Evolutionary conservation across 2,888 invertebrate species (phyloP), one percentile per base, ranked within the genome.

Genomic region (Penaeus monodon): DNA sequence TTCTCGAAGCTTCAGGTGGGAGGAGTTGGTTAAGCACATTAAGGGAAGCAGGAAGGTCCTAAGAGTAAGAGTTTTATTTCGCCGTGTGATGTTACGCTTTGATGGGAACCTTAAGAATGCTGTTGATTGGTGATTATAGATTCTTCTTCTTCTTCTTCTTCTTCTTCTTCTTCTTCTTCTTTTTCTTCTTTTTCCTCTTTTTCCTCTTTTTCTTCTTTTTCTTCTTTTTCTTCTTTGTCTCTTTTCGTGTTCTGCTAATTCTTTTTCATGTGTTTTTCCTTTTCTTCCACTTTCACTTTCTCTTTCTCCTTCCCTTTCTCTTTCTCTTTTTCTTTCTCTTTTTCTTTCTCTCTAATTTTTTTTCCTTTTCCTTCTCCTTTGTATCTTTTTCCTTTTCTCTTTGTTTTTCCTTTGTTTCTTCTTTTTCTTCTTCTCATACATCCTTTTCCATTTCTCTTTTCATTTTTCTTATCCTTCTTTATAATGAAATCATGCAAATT

Each of bases 1-100:
- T 81, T 82, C 70, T 38, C 73, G 20, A 83, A 77, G 20, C 66
- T 87, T 10, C 86, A 87, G 86, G 86, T 87, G 73, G 82, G 86
- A 57, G 49, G 27, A 24, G 66, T 57, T 57, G 57, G 57, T 57
- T 57, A 57, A 57, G 57, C 57, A 17, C 57, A 57, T 57, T 57
- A 57, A 57, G 57, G 57, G 17, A 57, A 57, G 57, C 57, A 17
- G 57, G 57, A 57, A 57, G 57, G 57, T 57, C 57, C 17, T 57
- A 57, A 57, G 57, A 57, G 57, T 57, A 57, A 57, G 57, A 44
- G 57, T 57, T 57, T 57, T 57, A 57, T 57, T 57, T 57, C 17
- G 57, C 57, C 1, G 57, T 57, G 57, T 57, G 57, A 57, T 17
- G 17, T 57, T 57, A 17, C 57, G 57, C 57, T 57, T 17, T 57